Evolutionary conservation across 2,113 vertebrate genomes (phyloP).

Genomic region (Lophotis ruficrista): DNA sequence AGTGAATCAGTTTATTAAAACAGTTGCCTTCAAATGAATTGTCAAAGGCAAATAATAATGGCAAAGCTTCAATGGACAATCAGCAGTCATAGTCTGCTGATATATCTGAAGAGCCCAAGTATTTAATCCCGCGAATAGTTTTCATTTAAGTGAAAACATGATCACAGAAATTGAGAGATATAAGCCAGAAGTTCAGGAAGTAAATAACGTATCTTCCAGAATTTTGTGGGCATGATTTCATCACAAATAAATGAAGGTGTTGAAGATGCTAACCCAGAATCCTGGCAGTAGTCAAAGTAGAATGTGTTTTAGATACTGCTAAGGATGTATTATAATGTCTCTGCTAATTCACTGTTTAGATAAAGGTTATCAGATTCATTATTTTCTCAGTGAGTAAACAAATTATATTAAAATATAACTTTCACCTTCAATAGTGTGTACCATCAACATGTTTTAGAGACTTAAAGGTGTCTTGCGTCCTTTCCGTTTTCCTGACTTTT

Average conservation of each 20-base stretch:
- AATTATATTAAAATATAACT: neutral
- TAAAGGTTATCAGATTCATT: neutral
- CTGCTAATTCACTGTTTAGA: neutral
- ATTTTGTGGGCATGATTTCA: neutral
- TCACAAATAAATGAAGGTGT: neutral
- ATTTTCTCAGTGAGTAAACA: neutral
- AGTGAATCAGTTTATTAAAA: neutral
- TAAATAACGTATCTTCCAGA: neutral
- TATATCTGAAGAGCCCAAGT: neutral
- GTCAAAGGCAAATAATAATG: neutral
- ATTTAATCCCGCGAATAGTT: neutral
- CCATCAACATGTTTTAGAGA: neutral
- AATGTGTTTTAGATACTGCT: neutral
- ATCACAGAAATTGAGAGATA: neutral
- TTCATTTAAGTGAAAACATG: neutral
- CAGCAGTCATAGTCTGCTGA: neutral
- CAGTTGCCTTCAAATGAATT: neutral
- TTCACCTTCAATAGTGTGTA: neutral
- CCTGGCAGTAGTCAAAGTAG: neutral
- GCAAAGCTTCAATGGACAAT: neutral
- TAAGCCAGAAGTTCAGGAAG: neutral
- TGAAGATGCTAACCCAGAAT: neutral
- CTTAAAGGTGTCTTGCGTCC: neutral
- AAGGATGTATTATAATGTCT: neutral
- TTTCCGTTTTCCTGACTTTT: neutral